Evolutionary conservation across 1,140 invertebrate species (phyloP).

Genomic region (Cydia fagiglandana): DNA sequence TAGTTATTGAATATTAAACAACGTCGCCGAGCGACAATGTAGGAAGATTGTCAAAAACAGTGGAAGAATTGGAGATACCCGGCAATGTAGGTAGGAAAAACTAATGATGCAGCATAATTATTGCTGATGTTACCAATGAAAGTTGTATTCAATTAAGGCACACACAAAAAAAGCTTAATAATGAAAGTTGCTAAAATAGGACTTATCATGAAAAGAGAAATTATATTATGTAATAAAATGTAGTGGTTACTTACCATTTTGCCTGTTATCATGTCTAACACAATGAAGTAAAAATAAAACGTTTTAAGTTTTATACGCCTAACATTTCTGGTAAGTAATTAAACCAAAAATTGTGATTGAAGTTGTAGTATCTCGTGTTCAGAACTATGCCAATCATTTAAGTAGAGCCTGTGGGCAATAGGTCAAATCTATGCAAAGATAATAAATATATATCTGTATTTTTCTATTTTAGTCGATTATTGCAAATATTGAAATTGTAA

Average conservation of each 20-base stretch:
- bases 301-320: not conserved
- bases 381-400: conserved; percentile 11
- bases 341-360: conserved; percentile 14
- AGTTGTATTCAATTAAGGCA: conserved; percentile 5
- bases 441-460: conserved; percentile 30
- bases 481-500: conserved; percentile 23
- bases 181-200: too few species aligned
- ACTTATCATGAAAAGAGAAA: not conserved
- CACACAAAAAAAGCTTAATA: not conserved
- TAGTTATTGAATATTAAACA: conserved; percentile 60
- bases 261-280: not conserved
- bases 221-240: not conserved
- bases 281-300: not conserved
- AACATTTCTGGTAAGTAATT: not conserved
- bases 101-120: conserved; percentile 46
- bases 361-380: not conserved
- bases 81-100: conserved; percentile 48
- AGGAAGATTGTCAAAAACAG: conserved; percentile 41
- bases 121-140: conserved; percentile 57
- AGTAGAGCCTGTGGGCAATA: conserved; percentile 8
- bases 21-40: conserved; percentile 67
- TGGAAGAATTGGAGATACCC: conserved; percentile 40
- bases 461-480: conserved; percentile 26
- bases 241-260: not conserved
- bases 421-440: conserved; percentile 24